Base-by-base conservation (phyloP, 2,113 vertebrate genomes). In the Hippocampus comes region DNA sequence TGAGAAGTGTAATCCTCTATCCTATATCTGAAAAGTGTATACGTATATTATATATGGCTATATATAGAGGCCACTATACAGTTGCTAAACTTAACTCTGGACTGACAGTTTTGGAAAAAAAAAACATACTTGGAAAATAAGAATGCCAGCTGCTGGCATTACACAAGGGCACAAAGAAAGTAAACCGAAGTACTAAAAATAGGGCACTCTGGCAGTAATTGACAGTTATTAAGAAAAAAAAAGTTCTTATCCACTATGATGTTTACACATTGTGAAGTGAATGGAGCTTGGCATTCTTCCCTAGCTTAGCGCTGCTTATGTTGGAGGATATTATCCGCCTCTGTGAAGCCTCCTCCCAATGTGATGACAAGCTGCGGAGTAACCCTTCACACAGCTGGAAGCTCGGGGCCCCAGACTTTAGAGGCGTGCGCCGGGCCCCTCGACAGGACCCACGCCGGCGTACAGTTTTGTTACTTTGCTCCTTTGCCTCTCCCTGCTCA, bases 361-460 rank as follows among this genome's bases (percentile, higher is more conserved):
- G 86, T 87, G 87, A 88, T 85, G 87, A 90, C 90, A 88, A 89
- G 89, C 85, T 89, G 59, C 65, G 77, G 72, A 89, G 87, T 84
- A 87, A 82, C 78, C 79, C 79, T 72, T 74, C 71, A 76, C 85
- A 79, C 87, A 93, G 91, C 90, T 89, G 88, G 90, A 87, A 49
- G 76, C 80, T 84, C 72, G 73, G 68, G 82, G 83, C 80, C 76
- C 71, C 84, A 63, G 78, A 82, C 86, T 88, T 91, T 82, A 87
- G 86, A 89, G 61, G 78, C 78, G 27, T 78, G 77, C 53, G 51
- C 77, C 71, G 0, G 65, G 84, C 76, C 83, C 75, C 78, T 86
- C 60, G 18, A 82, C 78, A 84, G 68, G 75, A 88, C 84, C 76
- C 78, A 81, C 70, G 12, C 74, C 55, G 46, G 73, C 77, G 82